Conservation (phyloP, 2,797 vertebrate genomes). For the Cetoscarus ocellatus region DNA sequence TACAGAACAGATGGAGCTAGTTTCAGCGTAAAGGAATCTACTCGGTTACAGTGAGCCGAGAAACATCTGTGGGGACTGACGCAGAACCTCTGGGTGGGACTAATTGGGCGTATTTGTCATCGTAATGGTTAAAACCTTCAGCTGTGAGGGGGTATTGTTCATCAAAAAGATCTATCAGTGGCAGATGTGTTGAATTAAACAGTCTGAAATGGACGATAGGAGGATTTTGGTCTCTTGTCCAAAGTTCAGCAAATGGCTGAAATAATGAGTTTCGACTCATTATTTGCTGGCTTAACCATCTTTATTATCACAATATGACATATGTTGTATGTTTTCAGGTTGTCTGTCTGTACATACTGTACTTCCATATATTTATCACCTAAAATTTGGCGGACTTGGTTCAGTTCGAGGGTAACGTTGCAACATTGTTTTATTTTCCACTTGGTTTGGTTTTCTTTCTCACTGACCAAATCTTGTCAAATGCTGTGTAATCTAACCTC, state of each 20-base stretch:
- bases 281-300: neutral
- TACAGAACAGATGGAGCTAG: constrained; percentile 39
- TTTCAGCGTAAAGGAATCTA: constrained; percentile 34
- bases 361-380: too few relatives aligned
- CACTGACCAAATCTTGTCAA: too few relatives aligned
- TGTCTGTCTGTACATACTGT: too few relatives aligned
- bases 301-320: too few relatives aligned
- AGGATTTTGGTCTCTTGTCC: neutral
- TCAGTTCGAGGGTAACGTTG: too few relatives aligned
- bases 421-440: too few relatives aligned
- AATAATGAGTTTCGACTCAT: neutral
- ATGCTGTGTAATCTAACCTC: too few relatives aligned
- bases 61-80: constrained; percentile 52
- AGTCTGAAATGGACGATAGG: neutral
- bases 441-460: too few relatives aligned
- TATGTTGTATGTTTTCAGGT: too few relatives aligned
- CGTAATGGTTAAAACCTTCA: constrained; percentile 7
- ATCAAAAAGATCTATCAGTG: neutral
- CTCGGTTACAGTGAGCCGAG: constrained; percentile 17
- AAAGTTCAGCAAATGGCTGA: neutral
- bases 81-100: constrained; percentile 30
- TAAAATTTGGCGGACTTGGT: too few relatives aligned
- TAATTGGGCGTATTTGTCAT: constrained; percentile 49
- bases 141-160: neutral
- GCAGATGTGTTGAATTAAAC: constrained; percentile 13